Conservation (phyloP, 2,113 vertebrate genomes). For the Psittacula cyanocephala region DNA sequence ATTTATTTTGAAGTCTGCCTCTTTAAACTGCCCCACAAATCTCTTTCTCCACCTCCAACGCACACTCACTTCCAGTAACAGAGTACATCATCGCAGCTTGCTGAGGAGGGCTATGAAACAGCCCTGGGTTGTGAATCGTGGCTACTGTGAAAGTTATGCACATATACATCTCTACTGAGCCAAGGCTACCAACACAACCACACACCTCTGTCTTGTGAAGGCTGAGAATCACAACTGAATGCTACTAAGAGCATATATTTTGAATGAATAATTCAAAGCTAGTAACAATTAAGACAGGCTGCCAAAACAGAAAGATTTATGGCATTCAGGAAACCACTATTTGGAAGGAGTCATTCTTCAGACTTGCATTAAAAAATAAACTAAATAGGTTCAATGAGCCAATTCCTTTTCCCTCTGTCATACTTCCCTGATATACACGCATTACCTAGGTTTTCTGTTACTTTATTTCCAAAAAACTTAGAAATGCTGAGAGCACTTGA, state of each 20-base stretch:
- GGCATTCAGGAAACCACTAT: constrained; percentile 21
- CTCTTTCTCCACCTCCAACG: background rate
- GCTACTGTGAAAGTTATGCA: background rate
- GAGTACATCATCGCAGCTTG: background rate
- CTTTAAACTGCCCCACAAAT: background rate
- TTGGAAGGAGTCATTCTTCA: constrained; percentile 23
- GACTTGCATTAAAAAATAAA: background rate
- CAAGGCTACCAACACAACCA: background rate
- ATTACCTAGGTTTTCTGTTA: background rate
- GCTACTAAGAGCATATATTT: background rate
- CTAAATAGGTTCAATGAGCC: background rate
- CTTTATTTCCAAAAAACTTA: constrained; percentile 2
- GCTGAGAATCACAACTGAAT: background rate
- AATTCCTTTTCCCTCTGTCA: background rate
- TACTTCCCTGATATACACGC: background rate
- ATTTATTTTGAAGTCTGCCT: background rate
- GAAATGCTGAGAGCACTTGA: background rate
- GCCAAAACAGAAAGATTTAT: constrained; percentile 16
- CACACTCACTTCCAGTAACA: background rate
- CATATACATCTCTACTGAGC: background rate
- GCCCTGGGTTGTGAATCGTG: background rate
- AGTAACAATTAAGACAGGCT: constrained; percentile 25
- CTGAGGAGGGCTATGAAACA: background rate
- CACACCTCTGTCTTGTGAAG: background rate
- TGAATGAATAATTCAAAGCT: background rate